A percentile compares a stretch with the other conserved stretches of the same genome.
These are phyloP conservation scores for Leptocoma aspasia DNA, from an alignment of 2,113 vertebrate species.

Conservation along the genomic window DNA sequence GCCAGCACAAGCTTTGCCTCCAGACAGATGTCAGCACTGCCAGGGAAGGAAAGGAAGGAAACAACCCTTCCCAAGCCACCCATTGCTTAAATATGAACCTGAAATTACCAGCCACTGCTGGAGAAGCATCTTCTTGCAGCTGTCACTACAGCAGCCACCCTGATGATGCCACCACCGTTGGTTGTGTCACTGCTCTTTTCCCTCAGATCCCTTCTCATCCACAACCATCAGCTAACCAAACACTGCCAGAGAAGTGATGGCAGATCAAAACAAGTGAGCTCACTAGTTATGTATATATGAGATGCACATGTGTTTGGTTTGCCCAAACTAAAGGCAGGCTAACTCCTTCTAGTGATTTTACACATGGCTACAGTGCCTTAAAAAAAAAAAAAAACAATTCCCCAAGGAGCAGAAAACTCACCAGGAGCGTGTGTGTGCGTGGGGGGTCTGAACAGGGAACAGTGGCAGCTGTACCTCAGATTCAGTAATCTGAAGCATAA, in stretches of 20 bases:
- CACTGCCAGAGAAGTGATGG: background rate
- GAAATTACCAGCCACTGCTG: background rate
- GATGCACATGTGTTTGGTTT: background rate
- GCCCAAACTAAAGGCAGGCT: background rate
- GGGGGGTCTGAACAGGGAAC: no score
- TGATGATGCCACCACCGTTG: background rate
- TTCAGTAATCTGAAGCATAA: background rate
- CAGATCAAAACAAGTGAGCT: background rate
- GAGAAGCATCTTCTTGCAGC: background rate
- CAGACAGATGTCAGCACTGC: background rate
- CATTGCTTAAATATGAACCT: rapidly evolving
- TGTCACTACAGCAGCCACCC: background rate
- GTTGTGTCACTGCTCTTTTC: background rate
- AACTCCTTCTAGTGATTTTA: background rate
- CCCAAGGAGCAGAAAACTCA: no score
- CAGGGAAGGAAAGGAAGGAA: slow-evolving; percentile 10
- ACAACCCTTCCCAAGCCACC: background rate
- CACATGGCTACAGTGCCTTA: rapidly evolving
- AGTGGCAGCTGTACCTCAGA: no score
- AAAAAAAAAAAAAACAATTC: background rate
- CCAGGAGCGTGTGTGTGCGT: no score
- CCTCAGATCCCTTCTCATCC: background rate
- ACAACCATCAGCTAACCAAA: background rate
- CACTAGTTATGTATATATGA: background rate
- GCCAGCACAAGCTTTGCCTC: background rate